These are phyloP conservation scores for Oxystoma pomonae DNA, from an alignment of 2,888 invertebrate genomes.

Conservation along the genomic window DNA sequence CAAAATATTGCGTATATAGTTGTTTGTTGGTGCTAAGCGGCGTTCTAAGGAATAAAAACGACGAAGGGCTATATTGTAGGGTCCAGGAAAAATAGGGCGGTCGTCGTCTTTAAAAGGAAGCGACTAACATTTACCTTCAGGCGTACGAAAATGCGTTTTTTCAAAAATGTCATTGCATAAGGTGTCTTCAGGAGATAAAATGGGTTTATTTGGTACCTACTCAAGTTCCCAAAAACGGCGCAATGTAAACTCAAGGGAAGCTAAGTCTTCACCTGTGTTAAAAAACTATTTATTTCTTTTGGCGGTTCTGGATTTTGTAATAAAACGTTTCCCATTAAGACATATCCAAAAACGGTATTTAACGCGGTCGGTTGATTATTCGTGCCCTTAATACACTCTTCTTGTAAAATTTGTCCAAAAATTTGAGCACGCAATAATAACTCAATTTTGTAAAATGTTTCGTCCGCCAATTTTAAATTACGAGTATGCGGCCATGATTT, in stretches of 20 bases:
- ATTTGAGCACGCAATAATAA: neutral
- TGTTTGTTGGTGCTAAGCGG: neutral
- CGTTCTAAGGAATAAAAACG: too few species aligned
- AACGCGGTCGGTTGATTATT: neutral
- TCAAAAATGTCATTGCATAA: neutral
- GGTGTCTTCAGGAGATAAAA: neutral
- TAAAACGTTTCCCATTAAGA: neutral
- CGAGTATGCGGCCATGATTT: neutral
- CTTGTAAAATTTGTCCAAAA: neutral
- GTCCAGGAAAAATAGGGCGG: neutral
- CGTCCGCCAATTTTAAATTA: neutral
- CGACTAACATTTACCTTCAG: neutral
- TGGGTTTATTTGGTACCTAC: neutral
- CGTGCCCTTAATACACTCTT: too few species aligned
- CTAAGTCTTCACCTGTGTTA: neutral
- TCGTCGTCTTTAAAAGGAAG: neutral
- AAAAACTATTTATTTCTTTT: neutral
- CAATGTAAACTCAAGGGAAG: neutral
- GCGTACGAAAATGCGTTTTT: neutral
- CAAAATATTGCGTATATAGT: neutral
- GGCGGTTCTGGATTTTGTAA: neutral
- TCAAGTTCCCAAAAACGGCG: neutral
- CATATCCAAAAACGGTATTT: neutral
- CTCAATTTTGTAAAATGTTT: neutral
- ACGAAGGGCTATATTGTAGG: neutral